A percentile compares a stretch with the other conserved stretches of the same genome.
Conservation (phyloP, 2,888 invertebrate genomes). For the Mythimna vitellina region DNA sequence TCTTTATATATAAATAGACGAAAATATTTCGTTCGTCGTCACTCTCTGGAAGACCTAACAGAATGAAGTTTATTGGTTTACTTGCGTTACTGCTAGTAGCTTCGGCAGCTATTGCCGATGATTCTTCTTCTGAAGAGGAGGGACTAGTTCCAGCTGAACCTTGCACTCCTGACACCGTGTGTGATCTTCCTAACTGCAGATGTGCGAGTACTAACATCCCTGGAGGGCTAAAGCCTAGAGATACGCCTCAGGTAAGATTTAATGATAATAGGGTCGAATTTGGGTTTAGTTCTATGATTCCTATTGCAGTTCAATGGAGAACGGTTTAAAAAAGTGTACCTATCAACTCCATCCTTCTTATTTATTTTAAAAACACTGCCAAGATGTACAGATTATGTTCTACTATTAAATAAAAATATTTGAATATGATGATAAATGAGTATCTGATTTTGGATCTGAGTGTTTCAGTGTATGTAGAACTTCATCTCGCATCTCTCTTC, state of each 20-base stretch:
- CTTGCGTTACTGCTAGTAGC: slow-evolving; percentile 50
- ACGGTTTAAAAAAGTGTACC: not conserved
- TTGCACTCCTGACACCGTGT: slow-evolving; percentile 78
- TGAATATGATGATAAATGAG: not conserved
- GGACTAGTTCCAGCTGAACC: slow-evolving; percentile 71
- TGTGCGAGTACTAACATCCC: slow-evolving; percentile 88
- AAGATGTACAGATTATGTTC: not conserved
- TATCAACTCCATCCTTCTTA: too few species aligned
- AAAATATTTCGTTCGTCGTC: not conserved
- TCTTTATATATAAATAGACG: slow-evolving; percentile 58
- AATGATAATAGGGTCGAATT: not conserved
- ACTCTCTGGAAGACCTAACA: slow-evolving; percentile 24
- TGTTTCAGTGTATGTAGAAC: not conserved
- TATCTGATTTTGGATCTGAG: not conserved
- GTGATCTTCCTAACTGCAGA: slow-evolving; percentile 88
- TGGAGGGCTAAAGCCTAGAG: slow-evolving; percentile 78
- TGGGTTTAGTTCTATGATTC: not conserved
- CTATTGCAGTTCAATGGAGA: not conserved
- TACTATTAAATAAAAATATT: not conserved
- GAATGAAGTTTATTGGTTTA: slow-evolving; percentile 56
- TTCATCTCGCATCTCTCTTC: too few species aligned
- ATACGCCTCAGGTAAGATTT: slow-evolving; percentile 88
- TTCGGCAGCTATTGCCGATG: slow-evolving; percentile 45
- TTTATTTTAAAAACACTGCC: not conserved
- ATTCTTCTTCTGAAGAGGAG: not conserved